Percentiles rank a stretch among this genome's conserved stretches.
These are phyloP conservation scores for Carapus acus DNA, from an alignment of 2,797 vertebrate species.

Conservation along the genomic window DNA sequence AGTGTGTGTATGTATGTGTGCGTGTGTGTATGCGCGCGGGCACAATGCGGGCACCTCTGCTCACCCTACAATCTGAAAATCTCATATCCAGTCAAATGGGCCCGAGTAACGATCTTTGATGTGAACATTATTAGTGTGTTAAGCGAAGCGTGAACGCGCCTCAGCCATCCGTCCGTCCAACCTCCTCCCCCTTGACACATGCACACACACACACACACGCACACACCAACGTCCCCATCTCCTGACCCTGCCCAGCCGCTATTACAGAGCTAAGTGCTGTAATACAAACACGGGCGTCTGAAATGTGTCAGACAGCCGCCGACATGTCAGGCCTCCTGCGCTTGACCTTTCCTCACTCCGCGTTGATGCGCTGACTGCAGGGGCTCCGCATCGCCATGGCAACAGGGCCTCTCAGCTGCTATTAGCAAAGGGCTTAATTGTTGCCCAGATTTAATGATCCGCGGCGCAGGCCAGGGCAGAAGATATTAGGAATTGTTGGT, in stretches of 20 bases:
- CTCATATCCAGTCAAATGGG: slow-evolving; percentile 57
- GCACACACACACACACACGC: background rate
- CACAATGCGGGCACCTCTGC: slow-evolving; percentile 8
- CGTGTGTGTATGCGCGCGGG: too few relatives aligned
- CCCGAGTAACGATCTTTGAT: slow-evolving; percentile 89
- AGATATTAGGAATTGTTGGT: slow-evolving; percentile 97
- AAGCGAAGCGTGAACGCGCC: slow-evolving; percentile 90
- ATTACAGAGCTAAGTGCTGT: slow-evolving; percentile 97
- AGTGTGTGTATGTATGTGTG: slow-evolving; percentile 1
- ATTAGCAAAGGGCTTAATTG: slow-evolving; percentile 96
- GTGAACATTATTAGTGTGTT: slow-evolving; percentile 95
- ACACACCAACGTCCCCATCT: slow-evolving; percentile 10
- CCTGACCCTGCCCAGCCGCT: slow-evolving; percentile 80
- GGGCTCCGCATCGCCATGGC: slow-evolving; percentile 93
- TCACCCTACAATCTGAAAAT: slow-evolving; percentile 47
- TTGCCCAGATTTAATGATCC: slow-evolving; percentile 99
- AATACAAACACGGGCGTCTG: slow-evolving; percentile 92
- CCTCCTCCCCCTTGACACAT: background rate
- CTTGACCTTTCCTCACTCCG: slow-evolving; percentile 97
- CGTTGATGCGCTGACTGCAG: slow-evolving; percentile 87
- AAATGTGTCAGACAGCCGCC: slow-evolving; percentile 95
- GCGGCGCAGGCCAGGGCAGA: slow-evolving; percentile 93
- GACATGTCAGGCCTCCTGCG: slow-evolving; percentile 95
- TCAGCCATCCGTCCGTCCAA: slow-evolving; percentile 30
- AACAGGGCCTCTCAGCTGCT: slow-evolving; percentile 89